Evolutionary conservation across 2,113 vertebrate genomes (phyloP).

Genomic region (Poecile atricapillus): DNA sequence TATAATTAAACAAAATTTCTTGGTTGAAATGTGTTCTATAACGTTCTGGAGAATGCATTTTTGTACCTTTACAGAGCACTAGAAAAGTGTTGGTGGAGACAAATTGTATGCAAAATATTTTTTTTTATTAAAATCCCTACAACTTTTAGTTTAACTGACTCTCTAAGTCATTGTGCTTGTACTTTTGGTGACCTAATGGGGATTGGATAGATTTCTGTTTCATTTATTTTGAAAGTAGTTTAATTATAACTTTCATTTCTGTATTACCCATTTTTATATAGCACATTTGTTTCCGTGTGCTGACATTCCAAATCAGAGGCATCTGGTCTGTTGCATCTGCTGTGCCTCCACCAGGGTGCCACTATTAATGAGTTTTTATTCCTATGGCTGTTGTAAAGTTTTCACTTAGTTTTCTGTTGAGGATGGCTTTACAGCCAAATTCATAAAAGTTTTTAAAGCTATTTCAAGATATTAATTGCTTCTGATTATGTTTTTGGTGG

Average conservation of each 20-base stretch:
- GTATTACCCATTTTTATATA: background rate
- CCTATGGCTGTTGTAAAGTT: background rate
- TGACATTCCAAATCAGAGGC: background rate
- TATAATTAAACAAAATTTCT: background rate
- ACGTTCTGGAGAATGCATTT: background rate
- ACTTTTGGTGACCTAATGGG: background rate
- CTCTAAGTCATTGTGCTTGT: background rate
- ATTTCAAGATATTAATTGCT: background rate
- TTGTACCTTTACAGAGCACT: background rate
- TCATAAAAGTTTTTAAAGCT: background rate
- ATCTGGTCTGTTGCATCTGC: conserved; percentile 35
- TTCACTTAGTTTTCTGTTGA: background rate
- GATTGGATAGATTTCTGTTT: background rate
- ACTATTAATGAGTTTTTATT: background rate
- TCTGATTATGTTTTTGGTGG: background rate
- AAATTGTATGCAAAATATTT: background rate
- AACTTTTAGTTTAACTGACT: background rate
- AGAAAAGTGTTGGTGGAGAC: background rate
- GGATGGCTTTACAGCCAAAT: background rate
- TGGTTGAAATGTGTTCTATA: background rate
- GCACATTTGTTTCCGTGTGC: background rate
- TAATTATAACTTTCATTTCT: background rate
- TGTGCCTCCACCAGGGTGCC: background rate
- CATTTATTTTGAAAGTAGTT: background rate
- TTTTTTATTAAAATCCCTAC: background rate